A percentile compares a stretch with the other conserved stretches of the same genome.
These are phyloP conservation scores for Illadopsis cleaveri DNA, from an alignment of 2,113 vertebrate species.

Conservation along the genomic window DNA sequence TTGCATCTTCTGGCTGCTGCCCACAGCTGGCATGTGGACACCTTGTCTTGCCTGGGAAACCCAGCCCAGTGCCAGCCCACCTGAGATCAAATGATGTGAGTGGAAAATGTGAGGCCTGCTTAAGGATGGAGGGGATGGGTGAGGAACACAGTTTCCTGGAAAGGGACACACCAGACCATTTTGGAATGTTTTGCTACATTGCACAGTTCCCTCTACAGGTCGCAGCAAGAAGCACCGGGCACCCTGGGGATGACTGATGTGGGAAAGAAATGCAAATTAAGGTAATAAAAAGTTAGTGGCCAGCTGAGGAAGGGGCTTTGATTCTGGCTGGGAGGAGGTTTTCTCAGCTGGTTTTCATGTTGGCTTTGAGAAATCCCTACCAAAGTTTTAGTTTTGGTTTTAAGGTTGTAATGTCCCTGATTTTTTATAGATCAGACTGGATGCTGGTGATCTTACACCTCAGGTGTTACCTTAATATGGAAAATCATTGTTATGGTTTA, in stretches of 20 bases:
- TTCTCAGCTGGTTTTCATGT: background rate
- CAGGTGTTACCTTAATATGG: background rate
- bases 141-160: background rate
- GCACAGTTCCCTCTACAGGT: slow-evolving; percentile 54
- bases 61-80: background rate
- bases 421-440: background rate
- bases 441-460: background rate
- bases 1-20: background rate
- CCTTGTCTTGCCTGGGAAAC: background rate
- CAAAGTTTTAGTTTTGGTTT: background rate
- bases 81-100: background rate
- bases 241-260: background rate
- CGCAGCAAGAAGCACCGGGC: background rate
- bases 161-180: background rate
- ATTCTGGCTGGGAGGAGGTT: background rate
- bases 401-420: background rate
- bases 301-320: background rate
- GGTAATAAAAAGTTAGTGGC: background rate
- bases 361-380: background rate
- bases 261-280: slow-evolving; percentile 29
- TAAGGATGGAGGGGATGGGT: background rate
- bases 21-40: accelerated
- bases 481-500: background rate
- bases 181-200: background rate
- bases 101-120: background rate